Evolutionary conservation across 2,797 vertebrate genomes (phyloP), one percentile per base, ranked within the genome.

Genomic region (Morus bassanus): DNA sequence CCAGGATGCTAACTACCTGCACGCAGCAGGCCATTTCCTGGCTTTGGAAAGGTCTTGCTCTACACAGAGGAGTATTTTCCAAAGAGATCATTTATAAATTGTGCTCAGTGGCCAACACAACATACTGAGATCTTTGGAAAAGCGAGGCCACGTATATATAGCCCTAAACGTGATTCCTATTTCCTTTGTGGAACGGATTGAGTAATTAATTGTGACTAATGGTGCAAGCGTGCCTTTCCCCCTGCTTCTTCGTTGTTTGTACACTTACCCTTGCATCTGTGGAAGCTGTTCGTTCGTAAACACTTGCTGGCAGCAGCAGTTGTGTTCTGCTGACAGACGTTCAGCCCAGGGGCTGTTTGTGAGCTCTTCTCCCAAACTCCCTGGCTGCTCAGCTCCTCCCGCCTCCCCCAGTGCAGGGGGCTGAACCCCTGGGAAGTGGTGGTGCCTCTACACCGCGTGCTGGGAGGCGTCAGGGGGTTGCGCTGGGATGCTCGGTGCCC

Each of bases 131-230:
- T 14, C 57, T 57, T 35, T 31, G 60, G 70, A 22, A 39, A 51
- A 50, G 78, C 0, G 1, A 57, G 27, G 24, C 25, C 7, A 0
- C 3, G 1, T 11, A 10, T 37, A 2, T 28, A 10, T 6, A 27
- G 37, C 54, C 43, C 37, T 68, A 30, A 18, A 22, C 0, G 50
- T 4, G 21, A 63, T 57, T 77, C 54, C n/a, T 5, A 3, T 67
- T 56, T 46, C 48, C 54, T 57, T 57, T 30, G 33, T 22, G 60
- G 77, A 23, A 68, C 3, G 37, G 43, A 14, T 46, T 68, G 73
- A 68, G 35, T 18, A 68, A 51, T 39, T 67, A 51, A 61, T 63
- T 57, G 67, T 33, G 54, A 35, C 51, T 72, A 45, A 86, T n/a
- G 65, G 57, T 13, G 28, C 41, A 67, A 67, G 45, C 2, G 19